Conservation (phyloP, 2,888 invertebrate genomes). For the Lasius platythorax region DNA sequence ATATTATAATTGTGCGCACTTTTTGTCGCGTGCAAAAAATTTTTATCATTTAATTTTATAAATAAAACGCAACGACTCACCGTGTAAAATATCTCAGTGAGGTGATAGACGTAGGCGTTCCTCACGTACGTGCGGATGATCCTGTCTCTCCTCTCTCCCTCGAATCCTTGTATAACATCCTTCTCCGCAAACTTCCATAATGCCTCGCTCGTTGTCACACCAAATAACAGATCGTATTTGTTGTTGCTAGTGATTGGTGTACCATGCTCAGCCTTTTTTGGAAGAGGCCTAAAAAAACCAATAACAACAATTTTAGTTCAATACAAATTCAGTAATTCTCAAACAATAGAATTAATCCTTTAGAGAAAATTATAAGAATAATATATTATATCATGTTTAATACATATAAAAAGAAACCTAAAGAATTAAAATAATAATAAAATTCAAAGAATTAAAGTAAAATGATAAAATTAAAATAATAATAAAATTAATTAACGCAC, state of each 20-base stretch:
- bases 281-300: constrained; percentile 77
- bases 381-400: neutral
- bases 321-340: neutral
- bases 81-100: constrained; percentile 98
- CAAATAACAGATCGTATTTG: constrained; percentile 95
- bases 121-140: constrained; percentile 96
- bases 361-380: neutral
- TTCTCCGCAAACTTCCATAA: constrained; percentile 95
- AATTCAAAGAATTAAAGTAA: neutral
- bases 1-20: neutral
- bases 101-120: constrained; percentile 97
- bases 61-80: constrained; percentile 85
- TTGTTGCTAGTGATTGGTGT: constrained; percentile 85
- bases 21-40: neutral
- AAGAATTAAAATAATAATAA: neutral
- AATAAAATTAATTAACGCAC: neutral
- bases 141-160: constrained; percentile 94
- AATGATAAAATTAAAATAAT: neutral
- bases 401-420: neutral
- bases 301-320: neutral
- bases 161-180: constrained; percentile 94
- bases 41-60: neutral
- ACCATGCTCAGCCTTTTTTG: constrained; percentile 83
- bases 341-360: neutral
- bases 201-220: constrained; percentile 97